Conservation (phyloP, 1,140 invertebrate species). For the Drosophila melanica region DNA sequence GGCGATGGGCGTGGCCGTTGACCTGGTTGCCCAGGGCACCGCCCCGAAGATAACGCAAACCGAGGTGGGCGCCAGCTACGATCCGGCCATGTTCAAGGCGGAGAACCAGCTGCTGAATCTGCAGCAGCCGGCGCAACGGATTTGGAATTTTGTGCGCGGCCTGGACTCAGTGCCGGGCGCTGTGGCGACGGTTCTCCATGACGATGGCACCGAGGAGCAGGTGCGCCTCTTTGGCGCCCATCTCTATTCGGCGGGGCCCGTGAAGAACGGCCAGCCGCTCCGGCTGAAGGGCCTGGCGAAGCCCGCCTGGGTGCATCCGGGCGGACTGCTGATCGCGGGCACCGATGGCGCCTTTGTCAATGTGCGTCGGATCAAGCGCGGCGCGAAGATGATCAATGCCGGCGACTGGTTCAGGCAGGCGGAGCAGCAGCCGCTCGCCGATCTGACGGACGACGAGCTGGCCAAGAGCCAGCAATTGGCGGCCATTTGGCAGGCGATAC, state of each 20-base stretch:
- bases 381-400: constrained; percentile 93
- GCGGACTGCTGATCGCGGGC: constrained; percentile 92
- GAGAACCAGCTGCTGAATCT: constrained; percentile 88
- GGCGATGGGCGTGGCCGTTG: constrained; percentile 89
- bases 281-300: constrained; percentile 87
- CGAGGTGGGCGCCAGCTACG: constrained; percentile 95
- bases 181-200: constrained; percentile 89
- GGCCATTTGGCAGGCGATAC: constrained; percentile 93
- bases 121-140: constrained; percentile 85
- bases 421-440: constrained; percentile 82
- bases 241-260: constrained; percentile 88
- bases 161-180: constrained; percentile 97
- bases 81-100: constrained; percentile 94
- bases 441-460: constrained; percentile 92
- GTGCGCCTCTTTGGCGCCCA: constrained; percentile 92
- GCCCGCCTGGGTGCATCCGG: constrained; percentile 90
- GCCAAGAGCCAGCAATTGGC: constrained; percentile 86
- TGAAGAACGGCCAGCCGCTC: constrained; percentile 85
- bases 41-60: constrained; percentile 92
- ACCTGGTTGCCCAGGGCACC: constrained; percentile 92
- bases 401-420: constrained; percentile 90
- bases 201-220: constrained; percentile 85
- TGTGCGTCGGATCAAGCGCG: constrained; percentile 89
- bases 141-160: constrained; percentile 97
- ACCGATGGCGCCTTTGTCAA: constrained; percentile 91